Base-by-base conservation (phyloP, 2,888 invertebrate genomes). In the Cryptocephalus primarius region DNA sequence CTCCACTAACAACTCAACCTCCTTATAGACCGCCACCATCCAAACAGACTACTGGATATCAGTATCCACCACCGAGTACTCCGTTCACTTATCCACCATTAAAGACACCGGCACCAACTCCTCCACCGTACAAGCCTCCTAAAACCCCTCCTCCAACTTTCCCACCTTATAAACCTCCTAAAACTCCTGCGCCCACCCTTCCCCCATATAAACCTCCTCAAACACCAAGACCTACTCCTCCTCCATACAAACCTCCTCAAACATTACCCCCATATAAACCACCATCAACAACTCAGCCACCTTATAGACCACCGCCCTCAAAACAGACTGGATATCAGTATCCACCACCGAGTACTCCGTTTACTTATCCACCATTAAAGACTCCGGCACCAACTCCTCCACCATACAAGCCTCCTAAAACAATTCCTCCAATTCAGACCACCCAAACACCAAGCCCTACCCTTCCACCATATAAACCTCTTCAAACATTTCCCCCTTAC, bases 1-100 rank as follows among this genome's bases (percentile, higher is more conserved):
- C 59, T 8, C 51, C 59, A n/a, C 50, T 60, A 14, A 40, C 56
- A 40, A 48, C 54, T 11, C 55, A 22, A 22, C 22, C 56, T 9
- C 50, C 56, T 10, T 48, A 46, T 49, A 43, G 52, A 43, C 55
- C 58, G 40, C 50, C 52, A 42, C 48, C 22, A 22, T 22, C 22
- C 2, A 22, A 22, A 22, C 22, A 22, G 22, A 22, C 22, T 22
- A 22, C 22, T 22, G 22, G 22, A 4, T 22, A 22, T 22, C 22
- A 22, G 22, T 22, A 22, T 22, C 22, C 22, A 22, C 22, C 22
- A 2, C 22, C 22, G 6, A 22, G 22, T 6, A 22, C 22, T 22
- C 22, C 22, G 22, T 22, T 22, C 6, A 22, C 22, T 22, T 22
- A 22, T 22, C 22, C 22, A 22, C 22, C 22, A 22, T 22, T 22